Evolutionary conservation across 2,113 vertebrate genomes (phyloP), one percentile per base, ranked within the genome.

Genomic region (Brachyistius frenatus): DNA sequence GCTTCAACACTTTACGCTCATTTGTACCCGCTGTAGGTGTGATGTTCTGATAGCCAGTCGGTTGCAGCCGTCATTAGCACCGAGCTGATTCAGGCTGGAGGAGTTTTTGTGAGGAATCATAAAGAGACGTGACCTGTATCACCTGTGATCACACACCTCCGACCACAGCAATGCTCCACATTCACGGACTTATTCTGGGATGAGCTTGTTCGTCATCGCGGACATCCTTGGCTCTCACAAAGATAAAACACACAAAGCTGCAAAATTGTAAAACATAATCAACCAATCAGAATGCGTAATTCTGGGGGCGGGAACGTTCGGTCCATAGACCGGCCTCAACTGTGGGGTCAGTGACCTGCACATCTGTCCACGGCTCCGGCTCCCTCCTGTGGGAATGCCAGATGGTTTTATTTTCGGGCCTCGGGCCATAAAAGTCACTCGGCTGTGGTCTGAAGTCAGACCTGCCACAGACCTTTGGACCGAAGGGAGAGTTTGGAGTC

Each of bases 241-340:
- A 60, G 4, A 58, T 35, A 74, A 71, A 5, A 7, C 0, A 14
- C 30, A 30, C n/a, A 36, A 65, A 73, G 56, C 30, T n/a, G 8
- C 47, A 15, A 71, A 70, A 71, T 31, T 55, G 7, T 1, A 11
- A 52, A 47, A 58, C 5, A 7, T 5, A 44, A 66, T 76, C 47
- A 70, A 70, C 90, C 91, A 91, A 90, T 92, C 72, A 69, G 13
- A 31, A 32, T 30, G 41, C 10, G 14, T 10, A 7, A 62, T 62
- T n/a, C 69, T 58, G 79, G 83, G 1, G 86, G 89, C 30, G 80
- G 90, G 80, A 62, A 58, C 37, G 60, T 74, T 23, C 55, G 23
- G 61, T 53, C 87, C 71, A 68, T 49, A 13, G 33, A 74, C 7
- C 23, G 63, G 39, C 15, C 46, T 65, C 64, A 61, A 6, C 36